phyloP scores from a whole-genome alignment of 30 jellyfish, hydroid and myxozoan genomes.

The Chironex yamaguchii region DNA sequence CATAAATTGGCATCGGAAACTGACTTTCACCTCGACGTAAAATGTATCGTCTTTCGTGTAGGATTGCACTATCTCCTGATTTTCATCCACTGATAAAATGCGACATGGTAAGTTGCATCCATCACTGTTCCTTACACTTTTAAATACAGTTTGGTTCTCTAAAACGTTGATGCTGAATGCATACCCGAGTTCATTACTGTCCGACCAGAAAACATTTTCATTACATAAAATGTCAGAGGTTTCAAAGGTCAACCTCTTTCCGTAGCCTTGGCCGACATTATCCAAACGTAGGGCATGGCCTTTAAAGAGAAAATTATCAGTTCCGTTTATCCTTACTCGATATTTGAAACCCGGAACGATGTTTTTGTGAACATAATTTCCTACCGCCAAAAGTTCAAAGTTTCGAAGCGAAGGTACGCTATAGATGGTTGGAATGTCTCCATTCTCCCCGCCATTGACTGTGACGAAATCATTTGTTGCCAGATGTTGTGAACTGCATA shows the following conservation, averaged over 20 bases:
- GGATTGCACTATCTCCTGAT: slow-evolving; percentile 49
- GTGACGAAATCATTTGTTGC: background rate
- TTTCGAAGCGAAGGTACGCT: too few species aligned
- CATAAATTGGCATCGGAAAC: too few species aligned
- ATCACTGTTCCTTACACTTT: slow-evolving; percentile 33
- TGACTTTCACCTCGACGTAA: too few species aligned
- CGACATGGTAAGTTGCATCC: slow-evolving; percentile 36
- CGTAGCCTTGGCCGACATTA: slow-evolving; percentile 77
- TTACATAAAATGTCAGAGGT: slow-evolving; percentile 59
- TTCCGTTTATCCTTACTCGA: slow-evolving; percentile 62
- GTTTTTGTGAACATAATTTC: slow-evolving; percentile 35
- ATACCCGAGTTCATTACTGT: slow-evolving; percentile 73
- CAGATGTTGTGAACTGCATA: background rate
- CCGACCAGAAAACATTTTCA: slow-evolving; percentile 81
- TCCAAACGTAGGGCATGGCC: slow-evolving; percentile 67
- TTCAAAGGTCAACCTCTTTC: slow-evolving; percentile 74
- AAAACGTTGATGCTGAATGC: slow-evolving; percentile 62
- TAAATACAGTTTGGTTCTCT: slow-evolving; percentile 48
- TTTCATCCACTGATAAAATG: slow-evolving; percentile 32
- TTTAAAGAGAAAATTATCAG: slow-evolving; percentile 50
- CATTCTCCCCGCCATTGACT: too few species aligned
- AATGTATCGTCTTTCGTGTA: too few species aligned
- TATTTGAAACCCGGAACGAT: slow-evolving; percentile 80
- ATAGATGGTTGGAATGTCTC: too few species aligned
- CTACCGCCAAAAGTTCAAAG: slow-evolving; percentile 61